A percentile compares a stretch with the other conserved stretches of the same genome.
Evolutionary conservation across 2,113 vertebrate species (phyloP).

Genomic region (Melanocharis versteri): DNA sequence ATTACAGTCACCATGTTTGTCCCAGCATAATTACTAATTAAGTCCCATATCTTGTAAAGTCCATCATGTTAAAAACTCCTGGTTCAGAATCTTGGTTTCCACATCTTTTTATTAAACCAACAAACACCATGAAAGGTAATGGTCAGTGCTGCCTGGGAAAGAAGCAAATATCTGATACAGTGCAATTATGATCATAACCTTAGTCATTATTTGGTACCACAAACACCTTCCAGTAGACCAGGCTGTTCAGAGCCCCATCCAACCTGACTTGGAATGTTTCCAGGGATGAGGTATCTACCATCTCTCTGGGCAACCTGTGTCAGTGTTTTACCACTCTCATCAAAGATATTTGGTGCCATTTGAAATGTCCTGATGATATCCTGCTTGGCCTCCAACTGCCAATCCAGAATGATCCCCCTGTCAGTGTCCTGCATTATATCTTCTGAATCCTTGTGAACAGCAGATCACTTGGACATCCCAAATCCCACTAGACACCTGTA

Average conservation of each 20-base stretch:
- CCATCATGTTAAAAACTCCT: neutral
- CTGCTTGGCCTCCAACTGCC: neutral
- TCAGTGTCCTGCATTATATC: neutral
- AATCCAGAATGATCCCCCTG: neutral
- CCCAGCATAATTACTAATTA: neutral
- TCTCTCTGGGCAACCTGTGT: neutral
- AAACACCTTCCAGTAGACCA: neutral
- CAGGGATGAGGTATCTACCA: neutral
- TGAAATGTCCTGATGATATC: neutral
- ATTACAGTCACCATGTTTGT: neutral
- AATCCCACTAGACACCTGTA: neutral
- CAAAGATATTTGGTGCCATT: neutral
- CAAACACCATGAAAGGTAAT: neutral
- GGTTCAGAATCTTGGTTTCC: neutral
- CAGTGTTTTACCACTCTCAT: neutral
- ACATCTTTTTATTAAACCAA: neutral
- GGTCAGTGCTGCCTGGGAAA: neutral
- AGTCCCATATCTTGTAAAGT: neutral
- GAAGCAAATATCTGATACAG: neutral
- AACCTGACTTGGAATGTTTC: neutral
- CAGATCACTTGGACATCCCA: neutral
- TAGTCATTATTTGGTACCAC: neutral
- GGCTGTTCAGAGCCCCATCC: neutral
- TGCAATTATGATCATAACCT: neutral
- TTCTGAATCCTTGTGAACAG: neutral